phyloP scores from a whole-genome alignment of 2,888 invertebrate genomes.

The Drosophila kambysellisi region DNA sequence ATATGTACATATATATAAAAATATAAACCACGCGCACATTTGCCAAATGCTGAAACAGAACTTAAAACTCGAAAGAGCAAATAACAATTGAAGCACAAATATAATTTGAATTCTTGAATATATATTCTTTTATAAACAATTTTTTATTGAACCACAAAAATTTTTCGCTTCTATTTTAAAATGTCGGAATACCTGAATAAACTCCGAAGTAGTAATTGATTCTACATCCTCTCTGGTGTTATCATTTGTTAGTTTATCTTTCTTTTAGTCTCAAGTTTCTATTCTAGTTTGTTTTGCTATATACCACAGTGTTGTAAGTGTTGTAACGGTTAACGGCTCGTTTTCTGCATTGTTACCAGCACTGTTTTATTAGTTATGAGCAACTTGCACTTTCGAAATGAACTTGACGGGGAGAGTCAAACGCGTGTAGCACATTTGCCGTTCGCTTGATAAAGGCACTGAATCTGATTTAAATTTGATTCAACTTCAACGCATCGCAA shows the following conservation, averaged over 20 bases:
- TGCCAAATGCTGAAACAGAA: conserved; percentile 22
- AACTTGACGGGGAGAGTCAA: conserved; percentile 18
- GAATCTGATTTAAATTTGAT: conserved; percentile 61
- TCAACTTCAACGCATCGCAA: conserved; percentile 56
- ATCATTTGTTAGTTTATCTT: conserved; percentile 9
- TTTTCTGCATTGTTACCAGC: conserved; percentile 29
- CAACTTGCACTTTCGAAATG: conserved; percentile 42
- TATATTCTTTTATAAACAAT: conserved; percentile 2
- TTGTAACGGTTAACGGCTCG: conserved; percentile 33
- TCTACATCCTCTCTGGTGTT: conserved; percentile 7
- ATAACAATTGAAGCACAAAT: conserved; percentile 9
- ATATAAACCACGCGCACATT: conserved; percentile 11
- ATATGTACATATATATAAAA: conserved; percentile 4
- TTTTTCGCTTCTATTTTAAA: background rate
- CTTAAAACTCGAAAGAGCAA: background rate
- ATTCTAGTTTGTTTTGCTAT: conserved; percentile 35
- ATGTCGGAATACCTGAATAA: conserved; percentile 22
- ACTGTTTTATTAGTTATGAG: conserved; percentile 25
- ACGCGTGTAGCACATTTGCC: conserved; percentile 11
- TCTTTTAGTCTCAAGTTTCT: conserved; percentile 1
- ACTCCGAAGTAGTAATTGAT: conserved; percentile 7
- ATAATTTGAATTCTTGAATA: conserved; percentile 9
- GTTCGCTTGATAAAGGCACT: conserved; percentile 65
- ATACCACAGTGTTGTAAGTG: background rate
- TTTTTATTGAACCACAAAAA: background rate